Evolutionary conservation across 2,113 vertebrate species (phyloP), one percentile per base, ranked within the genome.

Genomic region (Lontra canadensis): DNA sequence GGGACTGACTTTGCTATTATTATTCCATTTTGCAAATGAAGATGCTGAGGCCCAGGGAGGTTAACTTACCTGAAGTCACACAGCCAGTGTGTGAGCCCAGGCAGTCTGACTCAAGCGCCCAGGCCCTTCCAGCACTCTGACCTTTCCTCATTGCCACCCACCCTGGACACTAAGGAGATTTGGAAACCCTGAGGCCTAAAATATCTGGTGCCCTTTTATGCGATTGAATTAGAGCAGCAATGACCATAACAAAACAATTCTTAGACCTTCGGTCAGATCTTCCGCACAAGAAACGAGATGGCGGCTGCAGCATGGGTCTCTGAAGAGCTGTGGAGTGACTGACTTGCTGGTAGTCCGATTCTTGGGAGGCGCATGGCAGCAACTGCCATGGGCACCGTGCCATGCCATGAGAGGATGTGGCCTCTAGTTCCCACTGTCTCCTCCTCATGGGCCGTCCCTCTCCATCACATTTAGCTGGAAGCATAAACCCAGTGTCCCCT

Each of bases 331-430:
- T 14, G 34, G 59, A 26, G 36, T 36, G 17, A 69, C 63, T 7
- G 34, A 59, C 29, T 59, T 26, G 0, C 4, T 31, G 80, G 86
- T 6, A n/a, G 57, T 26, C 69, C 31, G 11, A 18, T 20, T n/a
- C 39, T 21, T 63, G 29, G 20, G 31, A n/a, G 34, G 44, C 25
- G 7, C 52, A 2, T 26, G 7, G 13, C 39, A 34, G 36, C 63
- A 3, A 17, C 31, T 25, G 39, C n/a, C 86, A 0, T 7, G 13
- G n/a, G 76, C 20, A 4, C 65, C 1, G 18, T 4, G 67, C 20
- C 4, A 0, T 11, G 44, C 65, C 5, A 0, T 1, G 44, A n/a
- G 18, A 47, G 29, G 78, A 14, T 31, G 6, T 7, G 7, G 49
- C 44, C 6, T 26, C 47, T 42, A 2, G 25, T 11, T 39, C 26